Evolutionary conservation across 2,113 vertebrate genomes (phyloP), one percentile per base, ranked within the genome.

Genomic region (Puma concolor): DNA sequence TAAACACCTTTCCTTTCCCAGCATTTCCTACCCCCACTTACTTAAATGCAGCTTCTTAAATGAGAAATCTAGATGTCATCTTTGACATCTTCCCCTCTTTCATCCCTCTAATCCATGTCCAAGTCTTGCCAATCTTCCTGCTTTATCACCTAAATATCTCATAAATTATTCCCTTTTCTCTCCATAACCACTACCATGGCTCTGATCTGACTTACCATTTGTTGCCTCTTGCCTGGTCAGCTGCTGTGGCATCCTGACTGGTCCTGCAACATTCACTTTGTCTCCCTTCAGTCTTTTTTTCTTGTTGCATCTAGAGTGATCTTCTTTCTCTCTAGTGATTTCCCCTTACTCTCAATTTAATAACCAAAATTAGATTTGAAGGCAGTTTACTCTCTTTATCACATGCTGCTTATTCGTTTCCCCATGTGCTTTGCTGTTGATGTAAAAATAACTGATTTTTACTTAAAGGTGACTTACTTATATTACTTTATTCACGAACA

Each of bases 401-500:
- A 41, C n/a, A 77, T 48, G 72, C 88, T 89, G 14, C 60, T n/a
- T 48, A 93, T 97, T 89, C 48, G 23, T 97, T 97, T 97, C 57
- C 31, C 6, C 13, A 23, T 84, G 5, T 88, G 48, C 93, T 97
- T 93, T 88, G 52, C 36, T 81, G 9, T 77, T 77, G 44, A 86
- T 33, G 44, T 23, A 88, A 95, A 93, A 92, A 66, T 93, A 41
- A 81, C 52, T 88, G 38, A 69, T 72, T 93, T 93, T 94, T 94
- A 80, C 88, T 95, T 96, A 52, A 93, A 93, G 41, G 11, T 91
- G 29, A 52, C 50, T 77, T 96, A 88, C 27, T 89, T 90, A 8
- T 50, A 38, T 93, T 89, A 36, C 31, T 85, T 91, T 85, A 89
- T 76, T 90, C 38, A 88, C 11, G 29, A 67, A 29, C 4, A 54